A percentile compares a stretch with the other conserved stretches of the same genome.
Evolutionary conservation across 64 coral and sea anemone species (phyloP).

Genomic region (Montipora efflorescens): DNA sequence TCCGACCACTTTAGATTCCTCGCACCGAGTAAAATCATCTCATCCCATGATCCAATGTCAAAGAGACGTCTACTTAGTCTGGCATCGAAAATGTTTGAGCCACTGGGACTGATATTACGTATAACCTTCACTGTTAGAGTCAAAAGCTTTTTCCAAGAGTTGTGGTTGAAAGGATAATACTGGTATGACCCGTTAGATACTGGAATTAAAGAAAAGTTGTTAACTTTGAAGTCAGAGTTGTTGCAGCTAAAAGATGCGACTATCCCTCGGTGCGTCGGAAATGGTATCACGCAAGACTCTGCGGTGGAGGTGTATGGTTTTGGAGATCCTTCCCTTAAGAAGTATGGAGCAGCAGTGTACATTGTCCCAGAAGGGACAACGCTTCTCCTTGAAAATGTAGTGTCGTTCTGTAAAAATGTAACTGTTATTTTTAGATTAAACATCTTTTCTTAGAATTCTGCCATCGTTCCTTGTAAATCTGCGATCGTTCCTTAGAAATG

Average conservation of each 20-base stretch:
- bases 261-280: not conserved
- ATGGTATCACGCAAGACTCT: not conserved
- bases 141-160: not conserved
- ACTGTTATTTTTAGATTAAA: no score
- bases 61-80: slow-evolving; percentile 42
- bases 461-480: no score
- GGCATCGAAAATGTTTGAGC: slow-evolving; percentile 54
- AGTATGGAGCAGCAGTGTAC: no score
- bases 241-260: not conserved
- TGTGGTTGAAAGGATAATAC: not conserved
- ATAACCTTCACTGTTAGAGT: slow-evolving; percentile 30
- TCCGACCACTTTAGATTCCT: not conserved
- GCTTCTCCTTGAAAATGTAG: no score
- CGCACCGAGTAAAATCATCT: not conserved
- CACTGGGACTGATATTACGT: slow-evolving; percentile 5
- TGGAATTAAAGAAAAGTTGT: not conserved
- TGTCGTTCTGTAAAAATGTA: no score
- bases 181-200: not conserved
- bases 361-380: no score
- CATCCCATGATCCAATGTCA: slow-evolving; percentile 32
- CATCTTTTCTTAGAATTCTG: no score
- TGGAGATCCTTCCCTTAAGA: no score
- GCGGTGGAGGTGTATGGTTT: slow-evolving; percentile 32
- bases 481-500: no score
- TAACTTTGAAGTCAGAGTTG: not conserved